A percentile compares a stretch with the other conserved stretches of the same genome.
Conservation (phyloP, 2,113 vertebrate species). For the Scalopus aquaticus region DNA sequence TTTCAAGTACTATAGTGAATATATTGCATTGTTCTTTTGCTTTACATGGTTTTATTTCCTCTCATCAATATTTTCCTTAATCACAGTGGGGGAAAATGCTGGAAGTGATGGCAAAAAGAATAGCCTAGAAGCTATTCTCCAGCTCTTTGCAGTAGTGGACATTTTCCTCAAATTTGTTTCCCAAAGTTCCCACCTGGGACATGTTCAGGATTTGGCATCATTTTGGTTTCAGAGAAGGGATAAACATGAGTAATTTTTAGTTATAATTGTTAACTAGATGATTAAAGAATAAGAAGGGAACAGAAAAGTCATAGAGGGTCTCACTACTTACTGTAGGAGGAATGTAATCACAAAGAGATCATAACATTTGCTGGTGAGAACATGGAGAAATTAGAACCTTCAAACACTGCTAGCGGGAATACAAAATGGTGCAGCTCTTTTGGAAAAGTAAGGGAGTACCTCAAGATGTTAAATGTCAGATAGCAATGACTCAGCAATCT, state of each 20-base stretch:
- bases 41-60: background rate
- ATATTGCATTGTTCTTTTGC: background rate
- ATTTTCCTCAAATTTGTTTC: background rate
- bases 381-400: background rate
- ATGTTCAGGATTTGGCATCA: background rate
- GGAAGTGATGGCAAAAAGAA: background rate
- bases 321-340: background rate
- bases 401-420: background rate
- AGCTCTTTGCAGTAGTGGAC: background rate
- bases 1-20: background rate
- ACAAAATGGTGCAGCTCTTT: no score
- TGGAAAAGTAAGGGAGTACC: background rate
- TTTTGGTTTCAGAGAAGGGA: background rate
- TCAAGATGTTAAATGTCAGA: background rate
- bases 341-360: background rate
- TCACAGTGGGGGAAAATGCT: background rate
- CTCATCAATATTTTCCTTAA: background rate
- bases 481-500: background rate
- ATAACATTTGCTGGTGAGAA: background rate
- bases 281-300: background rate
- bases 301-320: background rate
- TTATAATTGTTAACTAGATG: background rate
- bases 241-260: background rate
- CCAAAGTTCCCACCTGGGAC: background rate
- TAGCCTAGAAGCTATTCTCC: background rate